A percentile compares a stretch with the other conserved stretches of the same genome.
Evolutionary conservation across 2,797 vertebrate species (phyloP).

Genomic region (Eulemur mongoz): DNA sequence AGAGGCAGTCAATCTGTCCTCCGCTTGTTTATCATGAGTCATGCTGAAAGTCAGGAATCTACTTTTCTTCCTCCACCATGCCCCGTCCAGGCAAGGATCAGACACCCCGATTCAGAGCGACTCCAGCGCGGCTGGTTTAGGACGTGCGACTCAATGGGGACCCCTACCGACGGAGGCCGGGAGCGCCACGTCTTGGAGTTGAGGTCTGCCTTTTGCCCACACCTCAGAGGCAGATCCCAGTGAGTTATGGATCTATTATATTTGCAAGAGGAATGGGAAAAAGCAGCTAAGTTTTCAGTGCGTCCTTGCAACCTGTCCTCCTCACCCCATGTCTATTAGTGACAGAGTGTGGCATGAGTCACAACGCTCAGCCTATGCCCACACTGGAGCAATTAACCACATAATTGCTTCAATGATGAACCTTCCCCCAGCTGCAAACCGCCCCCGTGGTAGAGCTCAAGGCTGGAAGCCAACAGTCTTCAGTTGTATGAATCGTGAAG

Average conservation of each 20-base stretch:
- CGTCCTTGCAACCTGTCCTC: not conserved
- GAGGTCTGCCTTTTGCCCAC: not conserved
- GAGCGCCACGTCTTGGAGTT: not conserved
- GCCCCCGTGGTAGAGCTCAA: not conserved
- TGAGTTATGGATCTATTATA: not conserved
- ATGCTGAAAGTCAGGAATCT: conserved; percentile 63
- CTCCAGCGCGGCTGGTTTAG: not conserved
- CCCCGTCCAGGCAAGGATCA: conserved; percentile 46
- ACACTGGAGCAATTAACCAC: conserved; percentile 47
- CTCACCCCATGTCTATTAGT: not conserved
- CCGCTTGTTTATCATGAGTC: conserved; percentile 70
- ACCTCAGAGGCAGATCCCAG: not conserved
- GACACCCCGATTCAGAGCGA: not conserved
- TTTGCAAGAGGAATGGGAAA: not conserved
- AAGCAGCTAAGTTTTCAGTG: not conserved
- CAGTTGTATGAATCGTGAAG: not conserved
- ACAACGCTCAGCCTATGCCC: conserved; percentile 39
- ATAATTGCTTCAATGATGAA: not conserved
- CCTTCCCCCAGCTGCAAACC: conserved; percentile 25
- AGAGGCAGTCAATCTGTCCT: conserved; percentile 48
- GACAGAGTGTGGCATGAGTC: conserved; percentile 44
- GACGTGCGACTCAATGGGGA: conserved; percentile 49
- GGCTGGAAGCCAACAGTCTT: not conserved
- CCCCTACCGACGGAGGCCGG: conserved; percentile 34
- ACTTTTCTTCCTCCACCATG: not conserved